Percentiles rank a stretch among this genome's conserved stretches.
Conservation (phyloP, 2,113 vertebrate genomes). For the Clarias magur region DNA sequence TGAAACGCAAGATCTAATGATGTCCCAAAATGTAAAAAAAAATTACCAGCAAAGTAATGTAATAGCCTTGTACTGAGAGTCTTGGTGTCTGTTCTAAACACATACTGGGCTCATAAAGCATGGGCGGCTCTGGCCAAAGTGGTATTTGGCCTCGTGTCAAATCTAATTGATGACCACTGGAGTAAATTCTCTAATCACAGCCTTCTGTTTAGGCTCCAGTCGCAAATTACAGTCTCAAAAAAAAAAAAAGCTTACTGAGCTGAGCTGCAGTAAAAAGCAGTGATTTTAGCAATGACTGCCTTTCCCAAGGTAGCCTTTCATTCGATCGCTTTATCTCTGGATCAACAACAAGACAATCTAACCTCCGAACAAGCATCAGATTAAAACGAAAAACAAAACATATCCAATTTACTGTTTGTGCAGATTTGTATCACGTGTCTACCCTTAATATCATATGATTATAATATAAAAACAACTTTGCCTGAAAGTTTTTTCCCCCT, state of each 20-base stretch:
- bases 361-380: background rate
- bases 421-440: background rate
- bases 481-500: background rate
- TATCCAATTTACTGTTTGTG: background rate
- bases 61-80: background rate
- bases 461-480: background rate
- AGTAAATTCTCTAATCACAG: constrained; percentile 33
- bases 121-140: background rate
- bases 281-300: constrained; percentile 30
- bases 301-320: constrained; percentile 32
- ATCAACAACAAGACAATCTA: constrained; percentile 14
- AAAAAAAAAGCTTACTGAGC: background rate
- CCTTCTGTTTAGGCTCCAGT: constrained; percentile 8
- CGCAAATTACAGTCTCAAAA: constrained; percentile 9
- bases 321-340: constrained; percentile 18
- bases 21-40: background rate
- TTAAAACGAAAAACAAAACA: background rate
- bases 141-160: background rate
- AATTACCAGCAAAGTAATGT: background rate
- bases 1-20: background rate
- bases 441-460: background rate
- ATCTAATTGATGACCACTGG: constrained; percentile 14
- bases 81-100: background rate
- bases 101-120: background rate
- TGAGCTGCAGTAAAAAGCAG: constrained; percentile 20